These are phyloP conservation scores for Agapornis canus DNA, from an alignment of 2,797 vertebrate species.

Conservation along the genomic window DNA sequence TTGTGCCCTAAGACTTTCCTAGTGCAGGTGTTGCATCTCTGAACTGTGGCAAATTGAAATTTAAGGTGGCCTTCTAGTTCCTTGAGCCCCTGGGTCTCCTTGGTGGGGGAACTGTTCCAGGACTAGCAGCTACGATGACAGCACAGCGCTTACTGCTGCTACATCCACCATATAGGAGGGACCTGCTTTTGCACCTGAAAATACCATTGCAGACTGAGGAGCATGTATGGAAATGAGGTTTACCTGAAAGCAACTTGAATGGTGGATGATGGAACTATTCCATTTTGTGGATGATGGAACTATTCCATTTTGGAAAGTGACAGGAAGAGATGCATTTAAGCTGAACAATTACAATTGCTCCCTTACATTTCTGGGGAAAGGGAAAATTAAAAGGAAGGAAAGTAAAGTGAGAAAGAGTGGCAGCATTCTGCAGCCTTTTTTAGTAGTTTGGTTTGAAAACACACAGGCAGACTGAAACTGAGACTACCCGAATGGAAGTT, in stretches of 20 bases:
- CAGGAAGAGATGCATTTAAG: neutral
- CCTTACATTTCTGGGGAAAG: neutral
- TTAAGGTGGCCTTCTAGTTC: neutral
- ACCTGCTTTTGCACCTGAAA: neutral
- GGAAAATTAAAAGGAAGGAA: neutral
- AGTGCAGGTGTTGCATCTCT: neutral
- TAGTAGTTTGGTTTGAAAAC: neutral
- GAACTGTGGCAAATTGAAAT: neutral
- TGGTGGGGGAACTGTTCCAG: neutral
- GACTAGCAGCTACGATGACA: neutral
- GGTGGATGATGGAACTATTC: neutral
- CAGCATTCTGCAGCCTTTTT: neutral
- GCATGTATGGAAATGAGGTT: accelerated
- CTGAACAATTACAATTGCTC: neutral
- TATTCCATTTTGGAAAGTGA: neutral
- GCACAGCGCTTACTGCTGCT: neutral
- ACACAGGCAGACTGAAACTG: neutral
- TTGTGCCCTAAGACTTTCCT: neutral
- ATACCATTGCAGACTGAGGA: neutral
- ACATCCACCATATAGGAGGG: neutral
- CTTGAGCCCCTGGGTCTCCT: neutral
- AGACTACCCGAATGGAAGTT: neutral
- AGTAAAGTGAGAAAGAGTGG: neutral
- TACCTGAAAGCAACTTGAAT: neutral
- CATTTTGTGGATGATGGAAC: neutral